These are phyloP conservation scores for Datnioides undecimradiatus DNA, from an alignment of 2,113 vertebrate genomes.

Conservation along the genomic window DNA sequence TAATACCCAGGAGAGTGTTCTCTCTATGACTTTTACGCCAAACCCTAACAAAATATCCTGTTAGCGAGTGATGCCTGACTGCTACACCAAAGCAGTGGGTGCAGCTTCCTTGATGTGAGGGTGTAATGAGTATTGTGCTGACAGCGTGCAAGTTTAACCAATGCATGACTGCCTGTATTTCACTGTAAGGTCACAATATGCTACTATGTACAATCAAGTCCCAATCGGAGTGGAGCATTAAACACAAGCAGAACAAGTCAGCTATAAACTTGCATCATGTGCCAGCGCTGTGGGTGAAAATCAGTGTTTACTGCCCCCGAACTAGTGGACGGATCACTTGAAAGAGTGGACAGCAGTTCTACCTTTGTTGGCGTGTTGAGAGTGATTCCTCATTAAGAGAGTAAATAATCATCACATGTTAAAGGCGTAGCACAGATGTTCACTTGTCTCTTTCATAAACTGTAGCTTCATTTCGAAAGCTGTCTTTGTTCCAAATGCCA, in stretches of 20 bases:
- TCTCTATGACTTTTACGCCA: not conserved
- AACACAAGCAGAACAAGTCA: constrained; percentile 21
- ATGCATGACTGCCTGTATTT: constrained; percentile 26
- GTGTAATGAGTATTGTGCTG: constrained; percentile 13
- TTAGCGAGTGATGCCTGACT: not conserved
- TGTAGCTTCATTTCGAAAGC: constrained; percentile 25
- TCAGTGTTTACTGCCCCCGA: constrained; percentile 33
- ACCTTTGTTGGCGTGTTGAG: not conserved
- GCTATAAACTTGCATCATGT: not conserved
- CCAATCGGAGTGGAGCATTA: not conserved
- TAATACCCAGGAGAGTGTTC: constrained; percentile 6
- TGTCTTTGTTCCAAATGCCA: not conserved
- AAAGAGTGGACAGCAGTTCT: constrained; percentile 24
- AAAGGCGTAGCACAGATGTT: constrained; percentile 12
- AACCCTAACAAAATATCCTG: not conserved
- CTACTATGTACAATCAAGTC: not conserved
- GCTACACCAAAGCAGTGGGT: not conserved
- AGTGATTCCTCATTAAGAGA: constrained; percentile 14
- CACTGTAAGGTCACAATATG: constrained; percentile 24
- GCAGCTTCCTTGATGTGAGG: not conserved
- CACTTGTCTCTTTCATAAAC: not conserved
- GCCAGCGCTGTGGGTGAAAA: not conserved
- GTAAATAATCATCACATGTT: constrained; percentile 9
- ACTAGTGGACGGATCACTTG: constrained; percentile 37
- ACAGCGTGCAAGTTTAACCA: constrained; percentile 29